phyloP scores from a whole-genome alignment of 2,113 vertebrate genomes.

The Acrocephalus kingi region DNA sequence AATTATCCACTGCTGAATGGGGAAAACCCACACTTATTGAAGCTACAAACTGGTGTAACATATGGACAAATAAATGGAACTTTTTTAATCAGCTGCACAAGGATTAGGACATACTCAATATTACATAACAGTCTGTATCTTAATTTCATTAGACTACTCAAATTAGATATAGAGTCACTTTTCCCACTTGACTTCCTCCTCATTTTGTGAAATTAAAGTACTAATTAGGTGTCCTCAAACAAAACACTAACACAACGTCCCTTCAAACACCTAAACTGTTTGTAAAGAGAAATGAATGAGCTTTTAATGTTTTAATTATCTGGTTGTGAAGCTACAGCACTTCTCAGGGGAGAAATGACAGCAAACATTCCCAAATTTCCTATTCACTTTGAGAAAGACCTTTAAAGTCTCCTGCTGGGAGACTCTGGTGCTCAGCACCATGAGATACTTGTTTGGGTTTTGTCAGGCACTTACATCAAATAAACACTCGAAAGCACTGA shows the following conservation, averaged over 20 bases:
- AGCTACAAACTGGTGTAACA: not conserved
- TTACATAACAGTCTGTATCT: not conserved
- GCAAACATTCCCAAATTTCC: not conserved
- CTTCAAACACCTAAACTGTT: not conserved
- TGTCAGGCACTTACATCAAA: accelerated
- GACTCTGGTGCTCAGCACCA: not conserved
- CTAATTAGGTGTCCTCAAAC: not conserved
- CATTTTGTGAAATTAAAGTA: not conserved
- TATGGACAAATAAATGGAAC: accelerated
- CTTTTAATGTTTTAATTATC: not conserved
- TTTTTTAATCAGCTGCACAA: not conserved
- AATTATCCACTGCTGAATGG: not conserved
- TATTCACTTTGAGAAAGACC: not conserved
- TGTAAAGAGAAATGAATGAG: not conserved
- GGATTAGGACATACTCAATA: not conserved
- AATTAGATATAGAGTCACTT: not conserved
- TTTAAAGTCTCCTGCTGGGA: not conserved
- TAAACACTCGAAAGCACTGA: not conserved
- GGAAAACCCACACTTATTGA: not conserved
- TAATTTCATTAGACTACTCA: not conserved
- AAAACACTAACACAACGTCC: not conserved
- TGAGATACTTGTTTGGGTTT: not conserved
- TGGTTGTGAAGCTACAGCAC: not conserved
- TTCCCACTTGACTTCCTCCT: not conserved
- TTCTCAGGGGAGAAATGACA: not conserved